Evolutionary conservation across 2,888 invertebrate genomes (phyloP).

Genomic region (Leptopilina myrica): DNA sequence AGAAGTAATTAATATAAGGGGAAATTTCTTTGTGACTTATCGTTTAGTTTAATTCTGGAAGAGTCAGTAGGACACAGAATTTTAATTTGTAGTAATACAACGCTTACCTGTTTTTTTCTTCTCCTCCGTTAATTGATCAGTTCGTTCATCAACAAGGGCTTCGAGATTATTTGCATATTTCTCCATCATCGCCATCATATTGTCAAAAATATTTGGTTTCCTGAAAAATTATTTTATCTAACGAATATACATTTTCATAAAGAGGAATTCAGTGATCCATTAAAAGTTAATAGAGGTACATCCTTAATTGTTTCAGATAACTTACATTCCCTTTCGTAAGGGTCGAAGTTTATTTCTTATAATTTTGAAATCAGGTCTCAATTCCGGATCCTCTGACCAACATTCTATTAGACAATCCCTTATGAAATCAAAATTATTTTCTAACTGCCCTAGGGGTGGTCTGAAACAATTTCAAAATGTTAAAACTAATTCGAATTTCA

Average conservation of each 20-base stretch:
- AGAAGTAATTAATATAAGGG: neutral
- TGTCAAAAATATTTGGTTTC: conserved; percentile 90
- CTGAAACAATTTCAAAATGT: conserved; percentile 74
- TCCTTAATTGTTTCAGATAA: conserved; percentile 56
- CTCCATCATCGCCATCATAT: conserved; percentile 97
- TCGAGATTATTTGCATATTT: conserved; percentile 99
- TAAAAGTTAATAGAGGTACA: too few species aligned
- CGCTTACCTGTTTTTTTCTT: conserved; percentile 84
- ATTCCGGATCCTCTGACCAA: conserved; percentile 89
- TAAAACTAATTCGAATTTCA: too few species aligned
- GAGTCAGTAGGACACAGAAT: too few species aligned
- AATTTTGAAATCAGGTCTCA: conserved; percentile 90
- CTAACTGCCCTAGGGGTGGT: conserved; percentile 87
- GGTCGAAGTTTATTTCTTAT: conserved; percentile 88
- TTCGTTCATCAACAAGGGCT: conserved; percentile 95
- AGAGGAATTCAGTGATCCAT: too few species aligned
- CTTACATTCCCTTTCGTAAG: conserved; percentile 92
- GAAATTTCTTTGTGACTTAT: neutral
- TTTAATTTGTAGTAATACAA: neutral
- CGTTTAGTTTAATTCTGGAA: too few species aligned
- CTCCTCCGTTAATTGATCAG: conserved; percentile 97
- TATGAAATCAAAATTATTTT: conserved; percentile 91
- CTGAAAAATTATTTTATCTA: neutral
- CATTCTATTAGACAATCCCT: conserved; percentile 91
- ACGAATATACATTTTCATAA: neutral